Percentiles rank a stretch among this genome's conserved stretches.
Evolutionary conservation across 2,888 invertebrate species (phyloP).

Genomic region (Seira sanloemensis): DNA sequence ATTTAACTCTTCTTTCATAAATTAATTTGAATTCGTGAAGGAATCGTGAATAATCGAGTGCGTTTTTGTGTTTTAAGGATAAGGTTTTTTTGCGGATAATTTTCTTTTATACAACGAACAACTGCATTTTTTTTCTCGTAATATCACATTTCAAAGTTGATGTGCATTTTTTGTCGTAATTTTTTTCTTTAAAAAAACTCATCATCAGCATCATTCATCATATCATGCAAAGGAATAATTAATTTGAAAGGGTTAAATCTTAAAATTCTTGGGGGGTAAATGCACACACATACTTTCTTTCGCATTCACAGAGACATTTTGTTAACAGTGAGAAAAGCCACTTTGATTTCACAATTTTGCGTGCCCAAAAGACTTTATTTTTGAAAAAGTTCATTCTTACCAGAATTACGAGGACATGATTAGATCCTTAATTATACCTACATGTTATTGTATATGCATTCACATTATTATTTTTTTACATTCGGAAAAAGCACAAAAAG

Average conservation of each 20-base stretch:
- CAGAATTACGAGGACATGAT: no score
- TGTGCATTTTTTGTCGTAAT: constrained; percentile 16
- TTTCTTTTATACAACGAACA: neutral
- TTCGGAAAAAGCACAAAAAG: neutral
- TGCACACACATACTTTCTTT: no score
- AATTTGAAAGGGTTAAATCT: neutral
- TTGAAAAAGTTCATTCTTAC: no score
- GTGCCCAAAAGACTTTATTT: no score
- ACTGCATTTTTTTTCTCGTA: neutral
- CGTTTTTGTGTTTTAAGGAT: no score
- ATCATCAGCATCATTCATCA: neutral
- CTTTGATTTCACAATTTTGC: neutral
- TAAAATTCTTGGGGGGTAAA: neutral
- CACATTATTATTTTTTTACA: neutral
- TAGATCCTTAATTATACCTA: no score
- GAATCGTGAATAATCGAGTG: no score
- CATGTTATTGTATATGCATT: no score
- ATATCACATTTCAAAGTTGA: constrained; percentile 4
- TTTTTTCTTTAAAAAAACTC: neutral
- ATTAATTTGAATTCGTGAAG: no score
- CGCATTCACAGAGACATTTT: neutral
- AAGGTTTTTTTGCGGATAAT: no score
- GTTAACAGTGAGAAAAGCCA: neutral
- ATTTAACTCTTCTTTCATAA: no score
- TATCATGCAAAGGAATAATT: neutral